These are phyloP conservation scores for Tragelaphus oryx DNA, from an alignment of 2,797 vertebrate species.

Conservation along the genomic window DNA sequence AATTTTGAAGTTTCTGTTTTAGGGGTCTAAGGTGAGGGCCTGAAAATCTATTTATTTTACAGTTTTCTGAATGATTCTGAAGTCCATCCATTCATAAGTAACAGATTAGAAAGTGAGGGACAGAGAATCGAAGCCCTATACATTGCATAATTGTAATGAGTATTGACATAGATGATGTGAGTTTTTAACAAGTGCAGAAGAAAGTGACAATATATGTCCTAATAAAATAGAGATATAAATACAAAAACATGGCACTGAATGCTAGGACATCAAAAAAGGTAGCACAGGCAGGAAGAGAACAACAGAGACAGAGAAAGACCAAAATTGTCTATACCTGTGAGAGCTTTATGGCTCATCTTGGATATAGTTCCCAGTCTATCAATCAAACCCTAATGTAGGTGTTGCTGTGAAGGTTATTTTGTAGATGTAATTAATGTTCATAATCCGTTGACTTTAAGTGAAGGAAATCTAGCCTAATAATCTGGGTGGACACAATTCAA, in stretches of 20 bases:
- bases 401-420: not conserved
- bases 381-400: not conserved
- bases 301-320: not conserved
- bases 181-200: not conserved
- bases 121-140: not conserved
- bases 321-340: not conserved
- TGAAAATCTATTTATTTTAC: not conserved
- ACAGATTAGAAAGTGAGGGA: not conserved
- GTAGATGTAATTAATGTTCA: not conserved
- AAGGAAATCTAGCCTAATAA: not conserved
- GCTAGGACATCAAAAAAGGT: not conserved
- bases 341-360: not conserved
- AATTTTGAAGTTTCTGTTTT: not conserved
- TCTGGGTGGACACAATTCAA: not conserved
- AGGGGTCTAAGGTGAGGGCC: rapidly evolving
- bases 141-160: not conserved
- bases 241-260: not conserved
- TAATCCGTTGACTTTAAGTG: not conserved
- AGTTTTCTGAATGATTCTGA: not conserved
- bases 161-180: not conserved
- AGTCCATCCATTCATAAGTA: no score
- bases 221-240: not conserved
- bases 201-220: not conserved
- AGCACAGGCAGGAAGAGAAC: not conserved
- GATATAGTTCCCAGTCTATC: not conserved